Evolutionary conservation across 2,797 vertebrate species (phyloP), one percentile per base, ranked within the genome.

Genomic region (Schizopygopsis malacanthus): DNA sequence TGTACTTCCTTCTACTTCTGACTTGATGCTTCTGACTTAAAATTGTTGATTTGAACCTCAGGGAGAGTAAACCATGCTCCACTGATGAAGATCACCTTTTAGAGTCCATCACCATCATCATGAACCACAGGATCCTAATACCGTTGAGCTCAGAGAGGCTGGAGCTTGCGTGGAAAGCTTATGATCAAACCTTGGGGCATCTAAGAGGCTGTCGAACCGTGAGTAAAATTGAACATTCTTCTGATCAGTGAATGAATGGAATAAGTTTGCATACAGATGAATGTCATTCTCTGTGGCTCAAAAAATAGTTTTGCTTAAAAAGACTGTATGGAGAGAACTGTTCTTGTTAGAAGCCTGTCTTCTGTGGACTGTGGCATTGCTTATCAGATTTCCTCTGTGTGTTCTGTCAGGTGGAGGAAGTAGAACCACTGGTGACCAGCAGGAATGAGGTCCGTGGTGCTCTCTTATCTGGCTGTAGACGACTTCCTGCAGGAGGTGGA

Each of bases 401-500:
- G 83, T 69, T 90, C 5, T 78, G 70, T 61, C 88, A 87, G 77
- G 76, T 95, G 93, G 90, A 87, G 85, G 92, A 94, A 90, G 77
- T 90, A 59, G 91, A 88, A 85, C 56, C 88, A 81, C 89, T 96
- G 81, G 93, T 96, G 83, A 84, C 78, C 4, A 70, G 61, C 52
- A 94, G 95, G 83, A 93, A 96, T 88, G 90, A 93, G 63, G 78
- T 92, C 6, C 91, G 93, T n/a, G 86, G 90, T 80, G 89, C 89
- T 22, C 90, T 96, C 47, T 89, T 85, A 25, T 83, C 82, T 81
- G 88, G 88, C 92, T 76, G 87, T 82, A 0, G 92, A 95, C 69
- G 81, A 91, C 82, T 94, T 95, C 69, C 92, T 95, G 90, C 76
- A 92, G 86, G 94, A 96, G 86, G 93, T 94, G 81, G 91, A 95